Conservation (phyloP, 2,797 vertebrate species). For the Pseudocheirus occidentalis region DNA sequence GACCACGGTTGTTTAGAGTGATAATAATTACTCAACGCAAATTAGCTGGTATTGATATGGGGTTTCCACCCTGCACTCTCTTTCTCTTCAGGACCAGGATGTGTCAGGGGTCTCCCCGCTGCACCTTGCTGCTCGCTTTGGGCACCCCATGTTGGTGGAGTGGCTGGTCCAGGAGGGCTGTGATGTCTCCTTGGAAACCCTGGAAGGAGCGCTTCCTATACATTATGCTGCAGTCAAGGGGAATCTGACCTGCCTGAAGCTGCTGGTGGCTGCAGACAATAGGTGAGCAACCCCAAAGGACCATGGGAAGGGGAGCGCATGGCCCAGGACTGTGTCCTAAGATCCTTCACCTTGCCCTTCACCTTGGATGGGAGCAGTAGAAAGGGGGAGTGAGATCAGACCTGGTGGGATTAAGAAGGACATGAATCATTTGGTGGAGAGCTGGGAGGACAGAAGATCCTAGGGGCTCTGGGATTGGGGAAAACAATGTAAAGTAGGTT, state of each 20-base stretch:
- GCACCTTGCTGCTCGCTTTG: slow-evolving; percentile 90
- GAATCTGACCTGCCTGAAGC: slow-evolving; percentile 88
- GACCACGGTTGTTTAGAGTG: fast-evolving
- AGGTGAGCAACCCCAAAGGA: slow-evolving; percentile 76
- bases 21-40: background rate
- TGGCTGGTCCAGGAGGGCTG: slow-evolving; percentile 88
- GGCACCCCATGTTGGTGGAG: slow-evolving; percentile 82
- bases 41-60: background rate
- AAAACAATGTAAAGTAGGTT: background rate
- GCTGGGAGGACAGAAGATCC: background rate
- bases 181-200: slow-evolving; percentile 82
- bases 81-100: slow-evolving; percentile 85
- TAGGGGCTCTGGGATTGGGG: background rate
- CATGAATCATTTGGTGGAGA: background rate
- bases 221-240: slow-evolving; percentile 91
- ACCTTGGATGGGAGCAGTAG: too few species aligned
- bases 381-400: too few species aligned
- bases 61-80: background rate
- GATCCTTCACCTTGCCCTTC: background rate
- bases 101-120: slow-evolving; percentile 87
- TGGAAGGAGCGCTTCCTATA: slow-evolving; percentile 88
- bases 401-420: background rate
- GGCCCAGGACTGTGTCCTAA: background rate
- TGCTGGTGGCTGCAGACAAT: slow-evolving; percentile 84
- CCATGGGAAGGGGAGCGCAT: fast-evolving